Conservation (phyloP, 2,888 invertebrate genomes). For the Brenthis ino region DNA sequence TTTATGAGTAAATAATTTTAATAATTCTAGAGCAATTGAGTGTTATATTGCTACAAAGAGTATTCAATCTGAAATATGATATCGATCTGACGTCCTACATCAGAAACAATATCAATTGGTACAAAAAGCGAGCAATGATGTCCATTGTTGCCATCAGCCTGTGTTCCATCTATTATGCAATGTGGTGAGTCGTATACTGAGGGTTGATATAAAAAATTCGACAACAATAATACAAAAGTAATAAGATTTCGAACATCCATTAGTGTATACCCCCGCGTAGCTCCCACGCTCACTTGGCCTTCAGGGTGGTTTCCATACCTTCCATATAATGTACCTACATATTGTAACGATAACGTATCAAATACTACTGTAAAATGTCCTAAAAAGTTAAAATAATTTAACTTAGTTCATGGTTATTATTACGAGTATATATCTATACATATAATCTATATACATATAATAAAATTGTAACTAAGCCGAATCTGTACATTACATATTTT, state of each 20-base stretch:
- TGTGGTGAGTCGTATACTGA: conserved; percentile 56
- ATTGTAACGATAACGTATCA: conserved; percentile 22
- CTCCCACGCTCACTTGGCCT: conserved; percentile 71
- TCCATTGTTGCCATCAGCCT: conserved; percentile 47
- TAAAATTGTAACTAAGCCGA: no score
- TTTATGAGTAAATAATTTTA: no score
- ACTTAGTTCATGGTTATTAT: no score
- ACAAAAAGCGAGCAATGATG: conserved; percentile 56
- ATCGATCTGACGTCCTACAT: conserved; percentile 28
- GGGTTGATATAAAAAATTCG: conserved; percentile 55
- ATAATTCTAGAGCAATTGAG: not conserved
- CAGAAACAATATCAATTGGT: conserved; percentile 45
- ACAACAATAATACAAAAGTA: conserved; percentile 73
- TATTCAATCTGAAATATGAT: conserved; percentile 35
- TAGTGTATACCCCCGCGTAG: conserved; percentile 68
- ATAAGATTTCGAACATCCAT: conserved; percentile 70
- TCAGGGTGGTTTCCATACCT: conserved; percentile 55
- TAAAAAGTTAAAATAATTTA: not conserved
- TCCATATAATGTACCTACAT: conserved; percentile 45
- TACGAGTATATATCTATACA: no score
- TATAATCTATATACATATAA: no score
- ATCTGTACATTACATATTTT: no score
- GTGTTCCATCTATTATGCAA: conserved; percentile 54
- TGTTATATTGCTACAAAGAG: conserved; percentile 19
- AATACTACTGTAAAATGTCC: not conserved